These are phyloP conservation scores for Diuraphis noxia DNA, from an alignment of 1,140 invertebrate species.

Conservation along the genomic window DNA sequence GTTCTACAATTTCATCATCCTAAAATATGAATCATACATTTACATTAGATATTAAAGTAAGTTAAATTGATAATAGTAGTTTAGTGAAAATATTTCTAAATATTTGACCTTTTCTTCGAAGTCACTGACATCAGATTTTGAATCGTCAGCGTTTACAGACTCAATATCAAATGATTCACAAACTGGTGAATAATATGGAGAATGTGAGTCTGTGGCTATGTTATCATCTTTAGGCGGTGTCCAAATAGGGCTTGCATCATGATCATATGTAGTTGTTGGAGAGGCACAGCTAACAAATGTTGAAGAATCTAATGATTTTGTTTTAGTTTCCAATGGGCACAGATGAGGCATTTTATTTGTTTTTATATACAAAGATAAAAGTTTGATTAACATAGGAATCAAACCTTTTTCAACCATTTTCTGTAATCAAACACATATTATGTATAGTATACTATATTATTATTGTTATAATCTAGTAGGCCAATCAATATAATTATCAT, in stretches of 20 bases:
- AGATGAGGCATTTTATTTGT: not conserved
- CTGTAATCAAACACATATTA: slow-evolving; percentile 44
- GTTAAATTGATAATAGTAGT: not conserved
- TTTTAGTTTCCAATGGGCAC: not conserved
- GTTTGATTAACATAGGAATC: slow-evolving; percentile 43
- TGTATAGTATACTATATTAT: not conserved
- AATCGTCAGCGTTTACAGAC: slow-evolving; percentile 33
- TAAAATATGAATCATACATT: slow-evolving; percentile 18
- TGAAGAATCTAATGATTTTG: not conserved
- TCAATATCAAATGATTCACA: slow-evolving; percentile 42
- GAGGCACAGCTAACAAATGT: not conserved
- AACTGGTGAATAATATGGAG: slow-evolving; percentile 43
- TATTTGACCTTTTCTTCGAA: slow-evolving; percentile 22
- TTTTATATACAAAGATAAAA: slow-evolving; percentile 47
- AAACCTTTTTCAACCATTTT: slow-evolving; percentile 46
- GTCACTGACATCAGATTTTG: slow-evolving; percentile 32
- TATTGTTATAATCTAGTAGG: not conserved
- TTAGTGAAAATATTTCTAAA: not conserved
- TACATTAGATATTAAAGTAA: not conserved
- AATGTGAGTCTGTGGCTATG: slow-evolving; percentile 23
- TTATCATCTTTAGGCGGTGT: not conserved
- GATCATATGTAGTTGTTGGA: not conserved
- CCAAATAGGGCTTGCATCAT: slow-evolving; percentile 37
- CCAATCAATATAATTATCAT: not conserved
- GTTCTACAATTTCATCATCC: not conserved